Evolutionary conservation across 2,888 invertebrate genomes (phyloP).

Genomic region (Apeira syringaria): DNA sequence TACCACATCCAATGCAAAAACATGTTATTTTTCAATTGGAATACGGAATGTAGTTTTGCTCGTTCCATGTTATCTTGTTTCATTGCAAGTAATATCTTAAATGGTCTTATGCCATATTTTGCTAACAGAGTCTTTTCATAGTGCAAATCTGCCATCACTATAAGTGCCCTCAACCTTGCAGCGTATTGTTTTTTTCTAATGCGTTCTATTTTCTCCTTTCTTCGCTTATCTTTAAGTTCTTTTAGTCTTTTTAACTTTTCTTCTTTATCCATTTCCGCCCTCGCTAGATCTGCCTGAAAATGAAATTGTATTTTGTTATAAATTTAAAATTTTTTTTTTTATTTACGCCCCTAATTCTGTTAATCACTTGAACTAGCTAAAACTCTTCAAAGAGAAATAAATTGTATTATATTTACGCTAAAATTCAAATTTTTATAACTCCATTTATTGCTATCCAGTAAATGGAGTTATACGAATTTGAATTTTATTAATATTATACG

Average conservation of each 20-base stretch:
- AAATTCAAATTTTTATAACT: too few species aligned
- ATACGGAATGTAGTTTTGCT: constrained; percentile 71
- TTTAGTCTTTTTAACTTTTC: constrained; percentile 83
- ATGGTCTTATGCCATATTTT: constrained; percentile 66
- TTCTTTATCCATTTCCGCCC: constrained; percentile 84
- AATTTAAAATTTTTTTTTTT: too few species aligned
- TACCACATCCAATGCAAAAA: constrained; percentile 81
- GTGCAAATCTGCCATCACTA: constrained; percentile 79
- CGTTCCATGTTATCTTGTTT: constrained; percentile 66
- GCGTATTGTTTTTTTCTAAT: constrained; percentile 82
- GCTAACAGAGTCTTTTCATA: constrained; percentile 66
- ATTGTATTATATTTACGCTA: too few species aligned
- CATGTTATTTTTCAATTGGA: constrained; percentile 71
- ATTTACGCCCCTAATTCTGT: too few species aligned
- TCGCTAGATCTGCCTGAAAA: constrained; percentile 68
- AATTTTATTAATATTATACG: too few species aligned
- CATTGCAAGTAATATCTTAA: constrained; percentile 55
- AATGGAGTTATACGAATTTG: too few species aligned
- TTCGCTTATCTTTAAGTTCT: constrained; percentile 85
- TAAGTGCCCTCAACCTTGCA: constrained; percentile 68
- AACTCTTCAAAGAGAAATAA: too few species aligned
- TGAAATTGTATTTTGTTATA: too few species aligned
- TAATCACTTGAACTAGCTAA: too few species aligned
- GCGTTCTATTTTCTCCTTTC: constrained; percentile 84
- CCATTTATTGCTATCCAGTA: too few species aligned